Evolutionary conservation across 1,140 invertebrate genomes (phyloP), one percentile per base, ranked within the genome.

Genomic region (Scaptomyza montana): DNA sequence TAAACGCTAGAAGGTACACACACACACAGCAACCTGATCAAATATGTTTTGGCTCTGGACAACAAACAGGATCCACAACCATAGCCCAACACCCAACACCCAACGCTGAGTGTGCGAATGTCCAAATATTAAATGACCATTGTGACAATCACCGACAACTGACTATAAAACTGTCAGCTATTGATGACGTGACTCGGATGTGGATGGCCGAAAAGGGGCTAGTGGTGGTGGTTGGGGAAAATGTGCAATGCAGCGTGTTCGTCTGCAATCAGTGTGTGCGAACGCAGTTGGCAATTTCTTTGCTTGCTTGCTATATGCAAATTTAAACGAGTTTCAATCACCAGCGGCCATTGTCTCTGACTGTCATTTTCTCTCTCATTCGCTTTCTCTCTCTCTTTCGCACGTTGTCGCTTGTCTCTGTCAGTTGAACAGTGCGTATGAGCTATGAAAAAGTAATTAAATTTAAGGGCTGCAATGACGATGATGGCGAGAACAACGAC

Each of bases 391-490:
- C 53, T 46, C 43, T 16, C 60, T 25, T 28, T 30, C 30, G 12
- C 16, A 16, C 16, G 16, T 21, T 70, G 74, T 41, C 39, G 12
- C 39, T 5, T 43, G 12, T 43, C 12, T 43, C 10, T 79, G 77
- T 8, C 55, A 30, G 57, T 9, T 53, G 55, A 61, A 82, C 78
- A 82, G 84, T 87, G 82, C 82, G 82, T 87, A 89, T 90, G 79
- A 80, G 85, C 86, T 80, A 91, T 91, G 89, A 86, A 91, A 91
- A 91, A 91, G 89, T 91, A 91, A 91, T 91, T 91, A 91, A 91
- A 91, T 91, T 91, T 91, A 84, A 87, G 85, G 84, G 66, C 72
- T 65, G 61, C 66, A 61, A 12, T 33, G 73, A 53, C 21, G 33
- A 8, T 9, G 33, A 36, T 36, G 54, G 66, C 62, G 50, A 25